A percentile compares a stretch with the other conserved stretches of the same genome.
Conservation (phyloP, 2,888 invertebrate genomes). For the Andricus quercusramuli region DNA sequence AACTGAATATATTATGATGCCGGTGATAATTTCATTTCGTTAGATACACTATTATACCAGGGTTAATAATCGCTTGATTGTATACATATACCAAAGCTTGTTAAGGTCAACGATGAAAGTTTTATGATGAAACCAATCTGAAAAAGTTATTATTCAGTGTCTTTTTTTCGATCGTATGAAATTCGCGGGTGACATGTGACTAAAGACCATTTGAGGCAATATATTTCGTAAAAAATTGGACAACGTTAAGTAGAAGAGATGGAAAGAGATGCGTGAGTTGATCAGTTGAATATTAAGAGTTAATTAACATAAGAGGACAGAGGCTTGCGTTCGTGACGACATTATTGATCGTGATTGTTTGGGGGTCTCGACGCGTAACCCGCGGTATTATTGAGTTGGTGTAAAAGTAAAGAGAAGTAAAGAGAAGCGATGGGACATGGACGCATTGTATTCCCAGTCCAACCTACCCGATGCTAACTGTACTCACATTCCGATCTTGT, state of each 20-base stretch:
- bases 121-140: not conserved
- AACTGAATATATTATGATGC: constrained; percentile 39
- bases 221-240: constrained; percentile 15
- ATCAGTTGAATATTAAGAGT: constrained; percentile 73
- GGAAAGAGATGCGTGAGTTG: constrained; percentile 50
- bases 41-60: constrained; percentile 25
- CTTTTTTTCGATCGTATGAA: no score
- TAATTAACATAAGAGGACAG: constrained; percentile 75
- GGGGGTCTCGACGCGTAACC: constrained; percentile 58
- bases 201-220: not conserved
- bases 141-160: no score
- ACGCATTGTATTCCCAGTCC: constrained; percentile 57
- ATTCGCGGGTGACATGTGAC: no score
- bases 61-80: constrained; percentile 27
- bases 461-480: constrained; percentile 70
- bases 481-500: constrained; percentile 74
- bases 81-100: not conserved
- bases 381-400: constrained; percentile 52
- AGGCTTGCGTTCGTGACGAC: constrained; percentile 74
- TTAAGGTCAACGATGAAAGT: not conserved
- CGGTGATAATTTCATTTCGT: constrained; percentile 34
- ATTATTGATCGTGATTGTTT: constrained; percentile 70
- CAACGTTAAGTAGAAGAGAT: constrained; percentile 26
- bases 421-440: constrained; percentile 57
- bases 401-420: constrained; percentile 52